Evolutionary conservation across 2,113 vertebrate species (phyloP).

Genomic region (Neogobius melanostomus): DNA sequence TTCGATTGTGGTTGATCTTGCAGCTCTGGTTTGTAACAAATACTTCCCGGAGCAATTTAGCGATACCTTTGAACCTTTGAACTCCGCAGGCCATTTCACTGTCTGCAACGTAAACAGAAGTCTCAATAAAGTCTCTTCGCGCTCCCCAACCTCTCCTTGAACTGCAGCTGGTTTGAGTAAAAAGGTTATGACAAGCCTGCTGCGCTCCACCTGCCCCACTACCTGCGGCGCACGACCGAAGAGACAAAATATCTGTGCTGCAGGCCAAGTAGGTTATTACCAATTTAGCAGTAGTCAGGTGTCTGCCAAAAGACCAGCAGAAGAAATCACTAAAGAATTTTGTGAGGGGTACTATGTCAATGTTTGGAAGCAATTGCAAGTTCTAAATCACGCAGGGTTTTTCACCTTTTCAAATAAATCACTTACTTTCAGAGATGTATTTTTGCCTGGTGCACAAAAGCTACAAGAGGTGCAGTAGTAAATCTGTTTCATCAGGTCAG

Average conservation of each 20-base stretch:
- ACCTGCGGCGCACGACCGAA: background rate
- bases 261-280: background rate
- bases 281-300: background rate
- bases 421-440: no score
- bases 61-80: background rate
- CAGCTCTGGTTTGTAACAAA: background rate
- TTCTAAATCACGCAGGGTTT: background rate
- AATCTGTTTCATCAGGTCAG: no score
- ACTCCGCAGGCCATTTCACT: background rate
- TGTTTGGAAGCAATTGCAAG: background rate
- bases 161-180: conserved; percentile 11
- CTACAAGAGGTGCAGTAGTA: no score
- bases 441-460: no score
- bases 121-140: background rate
- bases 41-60: background rate
- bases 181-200: conserved; percentile 4
- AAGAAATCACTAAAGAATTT: background rate
- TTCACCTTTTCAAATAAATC: no score
- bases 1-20: no score
- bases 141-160: background rate
- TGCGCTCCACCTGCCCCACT: background rate
- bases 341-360: background rate
- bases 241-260: background rate
- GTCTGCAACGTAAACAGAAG: background rate
- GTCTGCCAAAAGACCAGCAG: background rate